Evolutionary conservation across 2,113 vertebrate species (phyloP).

Genomic region (Coptodon rendalli): DNA sequence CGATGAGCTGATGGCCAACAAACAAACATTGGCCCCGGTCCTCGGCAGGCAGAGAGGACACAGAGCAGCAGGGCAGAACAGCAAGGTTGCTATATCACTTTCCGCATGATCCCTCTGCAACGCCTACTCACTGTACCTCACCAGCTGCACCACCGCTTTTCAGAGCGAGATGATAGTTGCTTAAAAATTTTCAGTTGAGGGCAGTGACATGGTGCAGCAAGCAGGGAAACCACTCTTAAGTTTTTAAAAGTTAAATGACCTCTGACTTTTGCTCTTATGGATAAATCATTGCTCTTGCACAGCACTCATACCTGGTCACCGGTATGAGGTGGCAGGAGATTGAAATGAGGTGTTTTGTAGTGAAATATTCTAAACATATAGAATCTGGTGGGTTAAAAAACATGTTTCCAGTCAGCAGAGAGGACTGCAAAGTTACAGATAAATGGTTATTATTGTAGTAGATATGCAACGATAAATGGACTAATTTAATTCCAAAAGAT

Average conservation of each 20-base stretch:
- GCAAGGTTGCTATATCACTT: constrained; percentile 45
- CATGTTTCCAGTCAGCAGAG: background rate
- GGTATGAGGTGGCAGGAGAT: background rate
- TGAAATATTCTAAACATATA: background rate
- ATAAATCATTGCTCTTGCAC: background rate
- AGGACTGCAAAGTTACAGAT: background rate
- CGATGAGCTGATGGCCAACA: constrained; percentile 51
- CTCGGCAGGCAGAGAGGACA: constrained; percentile 40
- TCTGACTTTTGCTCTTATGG: background rate
- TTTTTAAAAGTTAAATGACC: background rate
- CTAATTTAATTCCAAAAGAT: background rate
- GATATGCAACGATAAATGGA: background rate
- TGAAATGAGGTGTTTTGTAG: background rate
- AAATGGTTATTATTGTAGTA: background rate
- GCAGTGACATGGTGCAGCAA: background rate
- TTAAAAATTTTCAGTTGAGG: background rate
- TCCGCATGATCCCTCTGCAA: constrained; percentile 46
- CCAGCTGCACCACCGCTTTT: background rate
- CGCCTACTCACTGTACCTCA: constrained; percentile 42
- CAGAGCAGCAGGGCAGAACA: constrained; percentile 50
- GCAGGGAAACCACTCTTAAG: background rate
- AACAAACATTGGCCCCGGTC: constrained; percentile 55
- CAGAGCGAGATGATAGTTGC: background rate
- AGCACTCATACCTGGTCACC: background rate
- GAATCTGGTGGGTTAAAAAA: background rate